Evolutionary conservation across 2,113 vertebrate species (phyloP), one percentile per base, ranked within the genome.

Genomic region (Aramus guarauna): DNA sequence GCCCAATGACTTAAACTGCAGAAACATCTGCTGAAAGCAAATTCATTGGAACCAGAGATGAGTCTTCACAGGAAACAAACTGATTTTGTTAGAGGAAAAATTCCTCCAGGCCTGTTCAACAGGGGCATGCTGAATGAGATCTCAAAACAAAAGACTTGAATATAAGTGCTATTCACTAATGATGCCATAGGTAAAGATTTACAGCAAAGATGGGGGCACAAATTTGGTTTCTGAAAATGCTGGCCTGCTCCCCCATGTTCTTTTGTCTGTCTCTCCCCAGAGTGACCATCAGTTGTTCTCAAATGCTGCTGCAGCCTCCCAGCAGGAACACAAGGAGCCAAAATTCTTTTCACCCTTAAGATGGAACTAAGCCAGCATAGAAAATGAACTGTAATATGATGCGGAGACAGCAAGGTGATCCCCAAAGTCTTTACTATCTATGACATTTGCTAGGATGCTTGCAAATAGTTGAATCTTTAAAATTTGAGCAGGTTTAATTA

Each of bases 211-310:
- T 10, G 12, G 11, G 15, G 67, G 12, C 4, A 77, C 37, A 69
- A 77, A 67, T 43, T 29, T 81, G 27, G 23, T 9, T 73, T 73
- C 74, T 71, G 59, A n/a, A 91, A 86, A 39, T 1, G 19, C 71
- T 6, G 86, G 5, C 21, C 9, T 47, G 21, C 7, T 67, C 10
- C 29, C 29, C 17, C 0, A 0, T 23, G 1, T 9, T 78, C n/a
- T 81, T 72, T 52, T 66, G 21, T 7, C 20, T 36, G 15, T 29
- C 7, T 72, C 18, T 69, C 34, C 36, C 12, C 21, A 58, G 59
- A 39, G 15, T 26, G 27, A 76, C 24, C 30, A 32, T 36, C 34
- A 43, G 6, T 5, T 88, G 29, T n/a, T 81, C 27, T 60, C 18
- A 82, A 5, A 11, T 3, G 1, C 4, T 59, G 20, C 37, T 85